These are phyloP conservation scores for Crypturellus undulatus DNA, from an alignment of 2,113 vertebrate genomes.

Conservation along the genomic window DNA sequence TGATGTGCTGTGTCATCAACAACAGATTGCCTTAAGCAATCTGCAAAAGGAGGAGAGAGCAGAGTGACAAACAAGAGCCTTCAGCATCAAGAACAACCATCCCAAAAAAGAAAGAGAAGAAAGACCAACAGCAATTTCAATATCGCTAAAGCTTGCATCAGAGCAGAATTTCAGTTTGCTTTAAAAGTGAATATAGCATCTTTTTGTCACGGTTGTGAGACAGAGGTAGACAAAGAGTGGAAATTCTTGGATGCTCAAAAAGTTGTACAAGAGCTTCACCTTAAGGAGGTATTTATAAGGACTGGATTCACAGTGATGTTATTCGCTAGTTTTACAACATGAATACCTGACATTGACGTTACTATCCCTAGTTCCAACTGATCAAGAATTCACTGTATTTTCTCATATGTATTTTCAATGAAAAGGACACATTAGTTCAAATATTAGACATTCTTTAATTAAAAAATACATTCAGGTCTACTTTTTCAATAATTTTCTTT, in stretches of 20 bases:
- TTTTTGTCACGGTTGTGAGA: not conserved
- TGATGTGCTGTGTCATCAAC: not conserved
- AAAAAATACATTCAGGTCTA: not conserved
- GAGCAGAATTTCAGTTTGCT: not conserved
- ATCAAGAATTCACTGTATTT: not conserved
- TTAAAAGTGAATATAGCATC: not conserved
- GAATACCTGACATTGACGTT: not conserved
- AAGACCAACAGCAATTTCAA: not conserved
- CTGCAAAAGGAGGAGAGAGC: not conserved
- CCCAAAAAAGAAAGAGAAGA: accelerated
- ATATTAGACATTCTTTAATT: not conserved
- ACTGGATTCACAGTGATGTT: not conserved
- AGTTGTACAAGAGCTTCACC: not conserved
- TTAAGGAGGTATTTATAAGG: not conserved
- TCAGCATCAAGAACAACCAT: not conserved
- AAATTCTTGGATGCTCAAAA: not conserved
- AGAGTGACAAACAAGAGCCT: not conserved
- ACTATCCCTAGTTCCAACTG: not conserved
- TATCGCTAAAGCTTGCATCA: not conserved
- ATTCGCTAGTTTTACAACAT: not conserved
- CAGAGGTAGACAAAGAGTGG: not conserved
- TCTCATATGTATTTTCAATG: not conserved
- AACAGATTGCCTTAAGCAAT: not conserved
- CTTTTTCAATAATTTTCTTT: not conserved
- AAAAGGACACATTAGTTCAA: not conserved